Evolutionary conservation across 2,113 vertebrate species (phyloP).

Genomic region (Ondatra zibethicus): DNA sequence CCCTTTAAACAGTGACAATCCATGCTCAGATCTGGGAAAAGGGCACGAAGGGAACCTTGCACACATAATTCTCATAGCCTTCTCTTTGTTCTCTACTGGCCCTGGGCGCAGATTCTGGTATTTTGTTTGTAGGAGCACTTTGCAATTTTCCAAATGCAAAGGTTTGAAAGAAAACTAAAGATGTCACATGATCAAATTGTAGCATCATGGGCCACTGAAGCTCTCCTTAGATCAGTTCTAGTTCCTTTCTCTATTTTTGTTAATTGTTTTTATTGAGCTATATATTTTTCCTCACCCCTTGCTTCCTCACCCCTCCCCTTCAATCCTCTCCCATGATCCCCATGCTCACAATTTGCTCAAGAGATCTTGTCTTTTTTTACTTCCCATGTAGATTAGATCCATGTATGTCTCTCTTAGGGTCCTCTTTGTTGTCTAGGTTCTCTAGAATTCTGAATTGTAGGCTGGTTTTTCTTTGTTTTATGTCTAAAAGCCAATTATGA

Average conservation of each 20-base stretch:
- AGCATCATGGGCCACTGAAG: not conserved
- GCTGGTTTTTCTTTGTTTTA: too few species aligned
- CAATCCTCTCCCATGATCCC: too few species aligned
- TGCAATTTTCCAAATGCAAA: not conserved
- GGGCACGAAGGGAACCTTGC: not conserved
- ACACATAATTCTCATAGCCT: not conserved
- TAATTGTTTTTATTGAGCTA: too few species aligned
- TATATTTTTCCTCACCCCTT: too few species aligned
- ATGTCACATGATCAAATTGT: not conserved
- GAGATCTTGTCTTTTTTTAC: too few species aligned
- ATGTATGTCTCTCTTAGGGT: too few species aligned
- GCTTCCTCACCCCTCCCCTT: too few species aligned
- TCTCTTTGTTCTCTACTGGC: not conserved
- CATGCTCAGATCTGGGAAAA: not conserved
- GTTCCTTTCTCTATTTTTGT: not conserved
- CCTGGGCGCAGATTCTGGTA: fast-evolving
- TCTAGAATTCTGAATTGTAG: too few species aligned
- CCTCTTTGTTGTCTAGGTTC: too few species aligned
- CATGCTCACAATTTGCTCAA: too few species aligned
- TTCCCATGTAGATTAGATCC: too few species aligned
- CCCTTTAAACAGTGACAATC: not conserved
- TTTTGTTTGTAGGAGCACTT: not conserved
- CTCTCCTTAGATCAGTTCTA: not conserved
- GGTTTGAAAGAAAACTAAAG: not conserved
- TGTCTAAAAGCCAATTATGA: too few species aligned